Evolutionary conservation across 2,797 vertebrate genomes (phyloP), one percentile per base, ranked within the genome.

Genomic region (Nyctibius grandis): DNA sequence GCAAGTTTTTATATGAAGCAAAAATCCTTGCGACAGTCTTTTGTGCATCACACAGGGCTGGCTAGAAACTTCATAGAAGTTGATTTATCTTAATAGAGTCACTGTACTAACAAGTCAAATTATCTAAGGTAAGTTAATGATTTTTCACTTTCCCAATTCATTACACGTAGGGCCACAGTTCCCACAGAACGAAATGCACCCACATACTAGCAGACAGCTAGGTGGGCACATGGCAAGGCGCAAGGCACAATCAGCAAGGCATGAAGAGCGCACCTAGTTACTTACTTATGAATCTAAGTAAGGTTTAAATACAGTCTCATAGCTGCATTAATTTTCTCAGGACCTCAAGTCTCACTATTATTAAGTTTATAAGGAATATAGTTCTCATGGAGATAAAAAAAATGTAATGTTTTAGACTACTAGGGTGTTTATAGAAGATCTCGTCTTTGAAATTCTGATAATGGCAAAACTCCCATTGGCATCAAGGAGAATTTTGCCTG

Each of bases 301-400:
- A 85, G 5, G 15, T 8, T 92, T 83, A 91, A 36, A 38, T 56
- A 64, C 0, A 0, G 6, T 48, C 29, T 77, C 77, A 13, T 20
- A 80, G 29, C 36, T 80, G 25, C 25, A 61, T 61, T 67, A 50
- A 18, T 88, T 72, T 91, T 54, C 38, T 84, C 44, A 65, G 51
- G 78, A 7, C 29, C 2, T 7, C 28, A 88, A 92, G 69, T 65
- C 89, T 91, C 26, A 17, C 11, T 88, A 47, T 85, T 92, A 65
- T 57, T 74, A 88, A 53, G 3, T 85, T 89, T 89, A 47, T 89
- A 72, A 78, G 36, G n/a, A 76, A 72, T 89, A 81, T 75, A 84
- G 18, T 54, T 88, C 85, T 84, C 79, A 72, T 65, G 44, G 69
- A 85, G 76, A 75, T 51, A 91, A 91, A 92, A 92, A 90, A 96